These are phyloP conservation scores for Gila orcuttii DNA, from an alignment of 2,113 vertebrate species.

Conservation along the genomic window DNA sequence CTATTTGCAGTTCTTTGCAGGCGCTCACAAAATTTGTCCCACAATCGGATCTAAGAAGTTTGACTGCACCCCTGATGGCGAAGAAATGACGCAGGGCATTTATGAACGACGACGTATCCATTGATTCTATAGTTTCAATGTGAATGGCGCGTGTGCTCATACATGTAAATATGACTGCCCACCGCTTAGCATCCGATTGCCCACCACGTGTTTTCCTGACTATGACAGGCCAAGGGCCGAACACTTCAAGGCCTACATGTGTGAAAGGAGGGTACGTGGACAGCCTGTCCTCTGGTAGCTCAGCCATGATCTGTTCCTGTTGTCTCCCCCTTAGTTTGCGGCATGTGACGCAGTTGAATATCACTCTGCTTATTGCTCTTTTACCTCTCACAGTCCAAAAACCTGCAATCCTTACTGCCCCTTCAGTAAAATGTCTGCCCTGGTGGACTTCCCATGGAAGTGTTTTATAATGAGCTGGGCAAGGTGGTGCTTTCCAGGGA, in stretches of 20 bases:
- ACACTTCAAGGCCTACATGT: constrained; percentile 54
- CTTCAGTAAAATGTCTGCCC: not conserved
- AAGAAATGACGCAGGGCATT: too few relatives aligned
- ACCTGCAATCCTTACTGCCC: not conserved
- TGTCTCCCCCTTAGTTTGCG: not conserved
- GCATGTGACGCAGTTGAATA: constrained; percentile 40
- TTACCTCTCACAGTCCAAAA: constrained; percentile 22
- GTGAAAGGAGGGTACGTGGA: constrained; percentile 54
- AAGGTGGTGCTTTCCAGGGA: constrained; percentile 11
- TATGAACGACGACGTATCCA: too few relatives aligned
- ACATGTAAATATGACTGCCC: not conserved
- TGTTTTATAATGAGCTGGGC: constrained; percentile 5
- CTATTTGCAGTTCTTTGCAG: too few relatives aligned
- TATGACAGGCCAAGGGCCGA: constrained; percentile 40
- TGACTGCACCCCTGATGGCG: too few relatives aligned
- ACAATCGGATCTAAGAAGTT: too few relatives aligned
- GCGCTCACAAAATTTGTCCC: too few relatives aligned
- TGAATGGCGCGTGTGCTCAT: too few relatives aligned
- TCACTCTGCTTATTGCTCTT: not conserved
- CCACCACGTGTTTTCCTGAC: not conserved
- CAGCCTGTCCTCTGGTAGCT: constrained; percentile 42
- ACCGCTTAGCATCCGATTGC: not conserved
- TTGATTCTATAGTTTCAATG: too few relatives aligned
- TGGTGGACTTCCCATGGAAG: not conserved
- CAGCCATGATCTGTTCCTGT: constrained; percentile 48